Percentiles rank a stretch among this genome's conserved stretches.
Conservation (phyloP, 2,113 vertebrate species). For the Porphyrio hochstetteri region DNA sequence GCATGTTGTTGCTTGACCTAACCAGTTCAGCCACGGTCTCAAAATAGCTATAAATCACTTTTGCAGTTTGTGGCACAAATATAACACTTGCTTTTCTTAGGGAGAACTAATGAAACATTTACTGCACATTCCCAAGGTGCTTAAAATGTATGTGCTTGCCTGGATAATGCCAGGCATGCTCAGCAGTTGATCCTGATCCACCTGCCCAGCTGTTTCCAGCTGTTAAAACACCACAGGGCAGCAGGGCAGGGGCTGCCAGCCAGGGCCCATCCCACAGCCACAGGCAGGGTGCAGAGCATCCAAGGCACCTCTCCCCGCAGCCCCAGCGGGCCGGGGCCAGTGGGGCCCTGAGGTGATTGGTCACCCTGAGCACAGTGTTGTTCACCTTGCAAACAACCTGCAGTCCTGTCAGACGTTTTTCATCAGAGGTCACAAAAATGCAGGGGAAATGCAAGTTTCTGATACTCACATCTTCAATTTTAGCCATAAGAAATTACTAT, state of each 20-base stretch:
- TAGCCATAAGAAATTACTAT: constrained; percentile 54
- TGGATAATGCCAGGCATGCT: not conserved
- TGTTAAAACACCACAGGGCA: not conserved
- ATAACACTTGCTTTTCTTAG: not conserved
- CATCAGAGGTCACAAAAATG: constrained; percentile 53
- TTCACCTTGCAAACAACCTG: not conserved
- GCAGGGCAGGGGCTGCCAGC: not conserved
- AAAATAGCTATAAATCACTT: not conserved
- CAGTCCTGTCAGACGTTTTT: not conserved
- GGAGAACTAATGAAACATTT: constrained; percentile 5
- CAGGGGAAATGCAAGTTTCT: constrained; percentile 55
- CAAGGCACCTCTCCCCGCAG: not conserved
- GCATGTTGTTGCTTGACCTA: not conserved
- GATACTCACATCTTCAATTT: constrained; percentile 55
- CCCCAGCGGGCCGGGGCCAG: not conserved
- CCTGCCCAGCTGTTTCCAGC: constrained; percentile 59
- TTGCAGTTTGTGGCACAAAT: constrained; percentile 3
- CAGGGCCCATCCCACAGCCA: not conserved
- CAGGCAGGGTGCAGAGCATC: not conserved
- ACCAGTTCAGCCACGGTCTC: not conserved
- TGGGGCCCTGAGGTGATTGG: not conserved
- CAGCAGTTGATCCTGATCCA: not conserved
- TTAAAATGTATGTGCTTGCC: not conserved
- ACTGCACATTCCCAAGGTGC: not conserved
- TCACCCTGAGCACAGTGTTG: constrained; percentile 5